Conservation (phyloP, 2,113 vertebrate genomes). For the Castor canadensis region DNA sequence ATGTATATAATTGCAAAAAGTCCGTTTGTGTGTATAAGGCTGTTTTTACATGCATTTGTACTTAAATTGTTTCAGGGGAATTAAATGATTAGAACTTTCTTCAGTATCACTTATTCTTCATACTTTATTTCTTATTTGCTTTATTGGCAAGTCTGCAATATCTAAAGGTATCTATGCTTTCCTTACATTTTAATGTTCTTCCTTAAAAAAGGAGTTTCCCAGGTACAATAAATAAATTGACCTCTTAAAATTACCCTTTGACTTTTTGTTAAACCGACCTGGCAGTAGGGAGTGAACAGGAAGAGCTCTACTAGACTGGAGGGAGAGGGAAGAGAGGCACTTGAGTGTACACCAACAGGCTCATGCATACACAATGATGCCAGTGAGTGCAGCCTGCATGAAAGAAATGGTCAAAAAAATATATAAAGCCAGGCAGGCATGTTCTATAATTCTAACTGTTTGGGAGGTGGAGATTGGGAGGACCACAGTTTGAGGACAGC, state of each 20-base stretch:
- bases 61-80: no score
- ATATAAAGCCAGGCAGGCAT: no score
- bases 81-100: no score
- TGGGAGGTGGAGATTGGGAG: no score
- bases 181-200: neutral
- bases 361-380: rapidly evolving
- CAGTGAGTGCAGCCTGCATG: neutral
- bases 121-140: neutral
- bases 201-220: neutral
- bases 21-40: no score
- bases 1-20: no score
- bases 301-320: neutral
- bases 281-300: no score
- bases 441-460: no score
- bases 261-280: neutral
- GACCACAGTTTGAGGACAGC: no score
- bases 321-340: no score
- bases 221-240: neutral
- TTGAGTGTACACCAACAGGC: neutral
- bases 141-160: no score
- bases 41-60: no score
- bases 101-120: rapidly evolving
- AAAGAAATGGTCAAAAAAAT: neutral
- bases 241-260: neutral
- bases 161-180: neutral